Evolutionary conservation across 2,797 vertebrate genomes (phyloP).

Genomic region (Meda fulgida): DNA sequence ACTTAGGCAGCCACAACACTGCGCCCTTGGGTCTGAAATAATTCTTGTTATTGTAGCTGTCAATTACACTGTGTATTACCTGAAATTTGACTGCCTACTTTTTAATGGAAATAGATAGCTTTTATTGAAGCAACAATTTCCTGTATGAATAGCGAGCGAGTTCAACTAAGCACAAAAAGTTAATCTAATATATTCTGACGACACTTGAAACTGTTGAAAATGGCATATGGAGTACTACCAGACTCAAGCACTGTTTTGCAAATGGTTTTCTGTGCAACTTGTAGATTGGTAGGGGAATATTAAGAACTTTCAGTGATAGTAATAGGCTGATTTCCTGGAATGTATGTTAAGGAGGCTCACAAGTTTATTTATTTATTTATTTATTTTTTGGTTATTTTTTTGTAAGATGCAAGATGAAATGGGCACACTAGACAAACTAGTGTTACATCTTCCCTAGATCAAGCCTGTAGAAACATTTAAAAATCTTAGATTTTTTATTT

Average conservation of each 20-base stretch:
- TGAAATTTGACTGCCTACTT: slow-evolving; percentile 72
- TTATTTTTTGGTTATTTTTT: background rate
- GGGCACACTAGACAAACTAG: background rate
- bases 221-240: slow-evolving; percentile 9
- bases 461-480: background rate
- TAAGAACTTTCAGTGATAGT: background rate
- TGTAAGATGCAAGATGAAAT: background rate
- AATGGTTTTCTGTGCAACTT: slow-evolving; percentile 8
- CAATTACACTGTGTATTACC: slow-evolving; percentile 67
- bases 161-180: slow-evolving; percentile 66
- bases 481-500: background rate
- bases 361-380: background rate
- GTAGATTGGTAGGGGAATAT: slow-evolving; percentile 12
- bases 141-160: slow-evolving; percentile 69
- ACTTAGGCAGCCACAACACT: slow-evolving; percentile 52
- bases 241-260: slow-evolving; percentile 16
- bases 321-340: background rate
- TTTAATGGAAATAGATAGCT: slow-evolving; percentile 67
- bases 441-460: background rate
- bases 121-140: slow-evolving; percentile 69
- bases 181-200: slow-evolving; percentile 66
- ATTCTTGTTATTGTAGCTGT: slow-evolving; percentile 64
- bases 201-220: slow-evolving; percentile 69
- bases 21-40: slow-evolving; percentile 67
- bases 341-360: background rate